Evolutionary conservation across 2,888 invertebrate genomes (phyloP).

Genomic region (Busseola fusca): DNA sequence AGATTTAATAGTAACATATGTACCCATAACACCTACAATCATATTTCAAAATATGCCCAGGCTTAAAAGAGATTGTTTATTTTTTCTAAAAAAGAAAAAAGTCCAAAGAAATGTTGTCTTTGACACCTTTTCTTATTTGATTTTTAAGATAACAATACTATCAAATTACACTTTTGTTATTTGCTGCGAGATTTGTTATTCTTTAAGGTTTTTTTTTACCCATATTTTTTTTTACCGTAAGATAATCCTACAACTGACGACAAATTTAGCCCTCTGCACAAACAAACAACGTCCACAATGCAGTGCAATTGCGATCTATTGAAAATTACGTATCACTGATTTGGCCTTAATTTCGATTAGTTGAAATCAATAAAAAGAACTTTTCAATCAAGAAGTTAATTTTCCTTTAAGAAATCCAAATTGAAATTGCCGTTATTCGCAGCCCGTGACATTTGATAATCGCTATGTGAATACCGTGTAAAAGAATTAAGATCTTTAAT

Average conservation of each 20-base stretch:
- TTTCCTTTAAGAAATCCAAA: slow-evolving; percentile 61
- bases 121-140: slow-evolving; percentile 51
- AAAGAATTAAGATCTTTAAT: slow-evolving; percentile 60
- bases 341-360: slow-evolving; percentile 59
- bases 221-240: slow-evolving; percentile 23
- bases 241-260: slow-evolving; percentile 1
- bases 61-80: slow-evolving; percentile 17
- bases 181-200: slow-evolving; percentile 34
- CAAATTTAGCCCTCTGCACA: background rate
- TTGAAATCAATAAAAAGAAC: slow-evolving; percentile 57
- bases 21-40: background rate
- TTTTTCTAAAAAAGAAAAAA: slow-evolving; percentile 19
- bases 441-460: slow-evolving; percentile 64
- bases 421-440: slow-evolving; percentile 59
- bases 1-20: background rate
- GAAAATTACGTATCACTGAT: slow-evolving; percentile 37
- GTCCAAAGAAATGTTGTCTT: slow-evolving; percentile 19
- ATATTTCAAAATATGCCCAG: background rate
- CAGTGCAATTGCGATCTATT: slow-evolving; percentile 28
- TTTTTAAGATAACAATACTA: slow-evolving; percentile 42
- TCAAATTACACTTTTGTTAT: slow-evolving; percentile 54
- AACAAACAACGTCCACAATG: slow-evolving; percentile 28
- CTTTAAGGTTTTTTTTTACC: background rate
- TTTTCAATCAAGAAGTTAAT: slow-evolving; percentile 64
- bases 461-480: slow-evolving; percentile 61